Evolutionary conservation across 1,140 invertebrate genomes (phyloP).

Genomic region (Solenopsis invicta): DNA sequence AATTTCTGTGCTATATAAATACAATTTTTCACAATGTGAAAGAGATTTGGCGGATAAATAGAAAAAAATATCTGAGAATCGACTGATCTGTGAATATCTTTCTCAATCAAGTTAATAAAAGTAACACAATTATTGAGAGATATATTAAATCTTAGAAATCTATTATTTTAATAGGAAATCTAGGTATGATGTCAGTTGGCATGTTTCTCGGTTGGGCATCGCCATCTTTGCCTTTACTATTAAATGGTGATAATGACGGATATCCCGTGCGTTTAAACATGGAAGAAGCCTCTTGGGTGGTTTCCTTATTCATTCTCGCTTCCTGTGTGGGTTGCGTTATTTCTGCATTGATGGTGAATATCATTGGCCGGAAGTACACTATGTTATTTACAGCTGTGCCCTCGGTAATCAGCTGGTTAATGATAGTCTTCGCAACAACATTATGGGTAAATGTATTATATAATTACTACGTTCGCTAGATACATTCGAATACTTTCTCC

Average conservation of each 20-base stretch:
- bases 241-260: slow-evolving; percentile 25
- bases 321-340: background rate
- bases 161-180: slow-evolving; percentile 58
- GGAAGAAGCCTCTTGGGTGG: slow-evolving; percentile 63
- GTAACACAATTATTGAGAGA: slow-evolving; percentile 12
- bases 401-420: slow-evolving; percentile 89
- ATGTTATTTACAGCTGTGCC: slow-evolving; percentile 88
- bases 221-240: slow-evolving; percentile 58
- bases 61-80: too few species aligned
- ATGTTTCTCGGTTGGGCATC: slow-evolving; percentile 69
- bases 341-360: slow-evolving; percentile 50
- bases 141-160: background rate
- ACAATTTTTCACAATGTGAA: too few species aligned
- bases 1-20: too few species aligned
- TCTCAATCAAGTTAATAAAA: too few species aligned
- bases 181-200: slow-evolving; percentile 61
- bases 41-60: too few species aligned
- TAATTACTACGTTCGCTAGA: background rate
- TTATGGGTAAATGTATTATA: slow-evolving; percentile 80
- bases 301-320: slow-evolving; percentile 52
- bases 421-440: slow-evolving; percentile 87
- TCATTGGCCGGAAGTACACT: slow-evolving; percentile 89
- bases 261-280: slow-evolving; percentile 52
- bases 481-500: background rate
- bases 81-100: too few species aligned